A percentile compares a stretch with the other conserved stretches of the same genome.
These are phyloP conservation scores for Steinernema feltiae DNA, from an alignment of 1,140 invertebrate species.

Conservation along the genomic window DNA sequence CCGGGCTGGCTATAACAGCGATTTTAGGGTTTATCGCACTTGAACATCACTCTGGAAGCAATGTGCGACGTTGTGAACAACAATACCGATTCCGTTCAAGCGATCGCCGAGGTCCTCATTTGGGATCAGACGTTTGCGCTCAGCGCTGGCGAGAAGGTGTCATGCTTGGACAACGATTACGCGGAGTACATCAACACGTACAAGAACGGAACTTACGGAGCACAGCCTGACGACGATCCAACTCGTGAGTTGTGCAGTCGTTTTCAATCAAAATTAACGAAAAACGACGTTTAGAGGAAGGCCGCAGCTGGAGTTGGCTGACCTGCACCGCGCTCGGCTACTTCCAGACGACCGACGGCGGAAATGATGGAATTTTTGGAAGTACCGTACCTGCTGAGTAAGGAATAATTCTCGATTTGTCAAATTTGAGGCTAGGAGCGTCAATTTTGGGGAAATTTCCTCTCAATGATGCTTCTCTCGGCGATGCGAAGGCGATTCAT, in stretches of 20 bases:
- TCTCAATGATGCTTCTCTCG: too few relatives aligned
- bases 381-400: slow-evolving; percentile 29
- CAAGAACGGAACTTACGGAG: not conserved
- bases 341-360: slow-evolving; percentile 74
- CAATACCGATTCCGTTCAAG: too few relatives aligned
- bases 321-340: slow-evolving; percentile 90
- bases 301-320: slow-evolving; percentile 79
- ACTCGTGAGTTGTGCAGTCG: not conserved
- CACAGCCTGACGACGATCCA: not conserved
- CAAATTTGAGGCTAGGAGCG: too few relatives aligned
- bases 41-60: not conserved
- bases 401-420: too few relatives aligned
- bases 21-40: not conserved
- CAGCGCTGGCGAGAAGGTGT: too few relatives aligned
- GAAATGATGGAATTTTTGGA: slow-evolving; percentile 29
- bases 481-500: too few relatives aligned
- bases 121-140: too few relatives aligned
- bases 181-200: not conserved
- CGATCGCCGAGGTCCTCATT: too few relatives aligned
- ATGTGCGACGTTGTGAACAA: not conserved
- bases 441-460: too few relatives aligned
- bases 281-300: not conserved
- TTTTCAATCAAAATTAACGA: not conserved
- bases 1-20: not conserved
- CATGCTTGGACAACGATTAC: not conserved